These are phyloP conservation scores for Nasonia giraulti DNA, from an alignment of 1,140 invertebrate genomes.

Conservation along the genomic window DNA sequence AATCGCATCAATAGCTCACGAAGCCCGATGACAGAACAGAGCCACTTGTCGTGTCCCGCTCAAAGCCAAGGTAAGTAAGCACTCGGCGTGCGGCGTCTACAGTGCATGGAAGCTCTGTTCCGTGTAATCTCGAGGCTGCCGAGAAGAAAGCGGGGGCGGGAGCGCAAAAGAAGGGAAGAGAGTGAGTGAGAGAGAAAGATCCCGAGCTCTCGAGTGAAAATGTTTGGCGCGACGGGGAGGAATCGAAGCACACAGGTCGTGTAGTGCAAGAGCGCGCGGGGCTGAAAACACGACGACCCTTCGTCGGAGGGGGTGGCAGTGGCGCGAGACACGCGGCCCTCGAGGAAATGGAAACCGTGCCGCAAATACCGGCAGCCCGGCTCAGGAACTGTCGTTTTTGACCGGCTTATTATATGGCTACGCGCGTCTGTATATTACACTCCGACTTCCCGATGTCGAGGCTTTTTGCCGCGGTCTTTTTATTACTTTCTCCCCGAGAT, in stretches of 20 bases:
- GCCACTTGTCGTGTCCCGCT: no score
- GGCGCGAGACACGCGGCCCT: slow-evolving; percentile 19
- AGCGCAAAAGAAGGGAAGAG: not conserved
- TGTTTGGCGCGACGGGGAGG: slow-evolving; percentile 45
- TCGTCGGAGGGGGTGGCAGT: not conserved
- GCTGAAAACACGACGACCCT: not conserved
- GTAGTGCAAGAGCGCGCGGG: not conserved
- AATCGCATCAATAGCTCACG: not conserved
- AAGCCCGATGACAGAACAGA: slow-evolving; percentile 5
- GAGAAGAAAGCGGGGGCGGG: no score
- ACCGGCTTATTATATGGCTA: slow-evolving; percentile 24
- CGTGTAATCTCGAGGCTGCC: slow-evolving; percentile 3
- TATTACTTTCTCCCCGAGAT: not conserved
- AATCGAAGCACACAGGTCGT: slow-evolving; percentile 9
- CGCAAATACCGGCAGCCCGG: slow-evolving; percentile 24
- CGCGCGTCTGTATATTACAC: not conserved
- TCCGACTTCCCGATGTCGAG: not conserved
- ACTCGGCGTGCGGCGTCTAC: not conserved
- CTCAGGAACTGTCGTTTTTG: not conserved
- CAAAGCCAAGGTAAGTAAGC: not conserved
- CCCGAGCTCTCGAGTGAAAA: slow-evolving; percentile 24
- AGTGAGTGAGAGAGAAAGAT: not conserved
- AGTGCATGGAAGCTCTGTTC: not conserved
- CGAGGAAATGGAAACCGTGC: slow-evolving; percentile 58
- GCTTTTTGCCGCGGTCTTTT: not conserved